phyloP scores from a whole-genome alignment of 2,797 vertebrate species.

The Sebastes cheni region DNA sequence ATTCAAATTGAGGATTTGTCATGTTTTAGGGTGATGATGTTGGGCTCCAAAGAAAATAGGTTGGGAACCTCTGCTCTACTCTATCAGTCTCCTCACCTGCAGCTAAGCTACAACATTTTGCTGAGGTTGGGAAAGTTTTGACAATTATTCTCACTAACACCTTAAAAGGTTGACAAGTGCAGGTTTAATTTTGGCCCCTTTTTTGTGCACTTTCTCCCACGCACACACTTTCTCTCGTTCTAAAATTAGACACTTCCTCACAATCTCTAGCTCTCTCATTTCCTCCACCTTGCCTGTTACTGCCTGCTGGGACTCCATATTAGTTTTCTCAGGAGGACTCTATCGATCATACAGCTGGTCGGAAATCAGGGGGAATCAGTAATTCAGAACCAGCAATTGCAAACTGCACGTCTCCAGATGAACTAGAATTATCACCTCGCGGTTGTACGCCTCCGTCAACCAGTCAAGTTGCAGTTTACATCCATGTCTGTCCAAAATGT shows the following conservation, averaged over 20 bases:
- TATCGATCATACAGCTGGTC: conserved; percentile 21
- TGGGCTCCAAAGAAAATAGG: too few relatives aligned
- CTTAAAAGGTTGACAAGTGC: background rate
- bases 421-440: background rate
- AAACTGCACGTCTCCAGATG: background rate
- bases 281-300: background rate
- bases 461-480: background rate
- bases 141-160: background rate
- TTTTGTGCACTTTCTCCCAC: background rate
- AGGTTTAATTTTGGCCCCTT: background rate
- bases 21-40: too few relatives aligned
- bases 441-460: background rate
- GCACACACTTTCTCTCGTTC: background rate
- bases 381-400: background rate
- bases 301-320: background rate
- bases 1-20: too few relatives aligned
- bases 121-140: background rate
- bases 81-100: background rate
- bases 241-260: background rate
- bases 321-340: conserved; percentile 1
- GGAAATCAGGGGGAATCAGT: background rate
- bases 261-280: background rate
- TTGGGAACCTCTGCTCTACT: background rate
- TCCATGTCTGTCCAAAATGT: background rate
- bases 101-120: background rate